Base-by-base conservation (phyloP, 2,888 invertebrate genomes). In the Frankliniella fusca region DNA sequence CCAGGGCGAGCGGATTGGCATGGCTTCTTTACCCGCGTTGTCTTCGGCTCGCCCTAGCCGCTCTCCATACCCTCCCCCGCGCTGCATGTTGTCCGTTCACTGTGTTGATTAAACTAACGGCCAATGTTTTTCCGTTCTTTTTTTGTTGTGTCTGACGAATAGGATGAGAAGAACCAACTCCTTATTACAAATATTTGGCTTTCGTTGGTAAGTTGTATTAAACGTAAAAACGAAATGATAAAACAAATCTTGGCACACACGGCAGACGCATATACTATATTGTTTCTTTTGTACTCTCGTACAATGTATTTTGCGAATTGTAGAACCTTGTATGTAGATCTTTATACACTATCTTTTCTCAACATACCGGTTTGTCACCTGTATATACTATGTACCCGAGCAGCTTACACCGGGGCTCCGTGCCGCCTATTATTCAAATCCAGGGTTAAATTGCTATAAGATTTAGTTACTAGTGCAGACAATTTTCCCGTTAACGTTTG, bases 141-240 rank as follows among this genome's bases (percentile, higher is more conserved):
- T 92, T 92, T 92, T 92, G 92, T 92, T 92, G 92, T 92, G 89
- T 89, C 85, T 85, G 82, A 89, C 90, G 90, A 92, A 93, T 84
- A 95, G 95, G 95, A 95, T 93, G 95, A 95, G 94, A 95, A 95
- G 93, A 95, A 95, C 92, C 95, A 95, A 93, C 94, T 95, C 92
- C 93, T 96, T 92, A 94, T 95, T 91, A 94, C 95, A 92, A 95
- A 95, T 93, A 94, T 95, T 92, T 96, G 95, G 95, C 94, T 95
- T 92, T 94, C 95, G 92, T 94, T 95, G 94, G 95, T 95, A 94
- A 95, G 95, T 95, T 65, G 80, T 76, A 65, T 50, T 79, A 81
- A 65, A 81, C 81, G 79, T 83, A 81, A 83, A 83, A 70, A 9
- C 70, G 70, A 23, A 76, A 23, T 76, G 23, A 76, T 76, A 76